Evolutionary conservation across 2,113 vertebrate genomes (phyloP), one percentile per base, ranked within the genome.

Genomic region (Anguilla japonica): DNA sequence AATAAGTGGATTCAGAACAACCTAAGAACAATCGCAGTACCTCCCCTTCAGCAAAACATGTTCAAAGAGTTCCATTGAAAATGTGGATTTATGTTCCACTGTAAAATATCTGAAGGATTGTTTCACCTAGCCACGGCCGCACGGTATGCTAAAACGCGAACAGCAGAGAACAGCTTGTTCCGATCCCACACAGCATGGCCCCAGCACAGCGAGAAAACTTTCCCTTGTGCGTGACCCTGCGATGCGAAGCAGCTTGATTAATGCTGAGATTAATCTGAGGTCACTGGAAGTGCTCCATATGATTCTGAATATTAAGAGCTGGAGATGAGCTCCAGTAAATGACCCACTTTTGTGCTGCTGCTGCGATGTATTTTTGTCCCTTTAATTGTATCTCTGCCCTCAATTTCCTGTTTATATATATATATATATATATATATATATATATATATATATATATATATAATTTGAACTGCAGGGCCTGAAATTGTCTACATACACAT

Each of bases 341-440:
- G 57, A 83, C 86, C 84, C 88, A 87, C 81, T 89, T 89, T 88
- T 67, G 34, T 85, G 18, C 22, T 67, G 50, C 84, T 80, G 57
- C 82, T 89, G 71, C 13, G 34, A 87, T 89, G 89, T 90, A 90
- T 90, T 90, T 89, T 86, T 87, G 86, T 89, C 88, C 80, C 13
- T 80, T 82, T 89, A 79, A 91, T 91, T 90, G 85, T 87, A 87
- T 88, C 88, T 86, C 84, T 90, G 89, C 86, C 88, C 89, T 90
- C 87, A 91, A 87, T 91, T 87, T 87, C 41, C 86, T 90, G 88
- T 89, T 88, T 87, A 88, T 90, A 87, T 88, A 91, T 71, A 71
- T 71, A 71, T 1, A 8, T 3, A 4, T 2, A 34, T 34, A 34
- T 34, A 34, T 34, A 34, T 26, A 22, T n/a, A 16, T 22, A 22